Evolutionary conservation across 2,113 vertebrate species (phyloP), one percentile per base, ranked within the genome.

Genomic region (Coturnix japonica): DNA sequence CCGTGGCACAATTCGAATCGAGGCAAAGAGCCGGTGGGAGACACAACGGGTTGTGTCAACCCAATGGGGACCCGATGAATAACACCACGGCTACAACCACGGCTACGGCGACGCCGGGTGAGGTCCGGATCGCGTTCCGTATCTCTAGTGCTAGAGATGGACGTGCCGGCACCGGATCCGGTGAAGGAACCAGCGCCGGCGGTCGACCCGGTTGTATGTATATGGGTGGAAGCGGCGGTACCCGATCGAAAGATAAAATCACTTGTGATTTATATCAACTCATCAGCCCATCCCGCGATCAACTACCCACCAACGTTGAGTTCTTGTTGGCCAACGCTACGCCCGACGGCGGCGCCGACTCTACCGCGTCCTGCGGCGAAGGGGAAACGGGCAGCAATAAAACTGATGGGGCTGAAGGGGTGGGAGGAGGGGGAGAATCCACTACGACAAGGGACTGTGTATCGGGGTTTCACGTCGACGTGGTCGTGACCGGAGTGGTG

Each of bases 231-330:
- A 13, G 47, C 13, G 10, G 96, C 18, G 97, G 98, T 57, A 5
- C 64, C 1, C 95, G 98, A 44, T 95, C 98, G 95, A 99, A 99
- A 97, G 99, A 99, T 96, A 99, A 99, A 97, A 99, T 99, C 95
- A 99, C 99, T 12, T 99, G 99, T 6, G 99, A 99, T 97, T 97
- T 99, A 33, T 99, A 99, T 96, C 99, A 99, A 87, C 97, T 99
- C 7, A 98, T 99, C 93, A 99, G 98, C 82, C 98, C 99, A 0
- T 98, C 98, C 7, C 95, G 98, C 23, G 98, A 98, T 43, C 97
- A 98, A 26, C 81, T 97, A 8, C 96, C 96, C 66, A 95, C 89
- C 94, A 96, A 97, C 0, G 95, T 97, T 39, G 94, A 98, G 87
- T 97, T 98, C 76, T 96, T 99, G 16, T 87, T 99, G 94, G 98